phyloP scores from a whole-genome alignment of 2,888 invertebrate genomes.

The Microdon myrmicae region DNA sequence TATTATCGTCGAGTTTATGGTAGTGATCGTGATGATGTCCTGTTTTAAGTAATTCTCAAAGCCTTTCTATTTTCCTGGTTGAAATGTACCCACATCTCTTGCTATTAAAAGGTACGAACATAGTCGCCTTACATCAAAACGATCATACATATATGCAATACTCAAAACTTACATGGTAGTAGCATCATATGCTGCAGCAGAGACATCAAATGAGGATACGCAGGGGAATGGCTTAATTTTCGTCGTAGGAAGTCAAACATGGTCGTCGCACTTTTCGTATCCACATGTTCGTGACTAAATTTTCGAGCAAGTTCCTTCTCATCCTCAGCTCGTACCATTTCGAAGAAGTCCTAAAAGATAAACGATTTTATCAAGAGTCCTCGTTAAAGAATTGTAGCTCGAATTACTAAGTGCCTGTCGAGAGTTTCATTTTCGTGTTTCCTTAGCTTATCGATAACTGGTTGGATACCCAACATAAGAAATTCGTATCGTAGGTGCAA shows the following conservation, averaged over 20 bases:
- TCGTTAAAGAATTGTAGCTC: background rate
- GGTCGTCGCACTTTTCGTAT: conserved; percentile 90
- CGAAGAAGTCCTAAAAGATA: conserved; percentile 84
- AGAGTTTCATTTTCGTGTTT: conserved; percentile 93
- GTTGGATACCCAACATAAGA: conserved; percentile 95
- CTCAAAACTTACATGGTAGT: conserved; percentile 75
- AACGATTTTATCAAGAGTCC: background rate
- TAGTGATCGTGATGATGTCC: too few species aligned
- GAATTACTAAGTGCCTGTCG: conserved; percentile 83
- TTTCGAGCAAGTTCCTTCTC: conserved; percentile 92
- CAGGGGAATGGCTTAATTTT: conserved; percentile 90
- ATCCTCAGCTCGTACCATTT: conserved; percentile 97
- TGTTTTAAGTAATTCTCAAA: too few species aligned
- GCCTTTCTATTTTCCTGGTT: too few species aligned
- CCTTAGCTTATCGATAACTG: conserved; percentile 91
- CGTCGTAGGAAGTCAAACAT: conserved; percentile 92
- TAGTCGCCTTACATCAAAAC: too few species aligned
- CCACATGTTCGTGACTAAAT: conserved; percentile 91
- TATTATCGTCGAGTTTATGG: too few species aligned
- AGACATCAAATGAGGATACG: conserved; percentile 92
- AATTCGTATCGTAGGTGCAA: conserved; percentile 95
- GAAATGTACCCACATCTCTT: too few species aligned
- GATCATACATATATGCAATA: too few species aligned
- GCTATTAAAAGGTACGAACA: too few species aligned
- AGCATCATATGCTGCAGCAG: conserved; percentile 88